phyloP scores from a whole-genome alignment of 2,888 invertebrate species.

The Agrotis clavis region DNA sequence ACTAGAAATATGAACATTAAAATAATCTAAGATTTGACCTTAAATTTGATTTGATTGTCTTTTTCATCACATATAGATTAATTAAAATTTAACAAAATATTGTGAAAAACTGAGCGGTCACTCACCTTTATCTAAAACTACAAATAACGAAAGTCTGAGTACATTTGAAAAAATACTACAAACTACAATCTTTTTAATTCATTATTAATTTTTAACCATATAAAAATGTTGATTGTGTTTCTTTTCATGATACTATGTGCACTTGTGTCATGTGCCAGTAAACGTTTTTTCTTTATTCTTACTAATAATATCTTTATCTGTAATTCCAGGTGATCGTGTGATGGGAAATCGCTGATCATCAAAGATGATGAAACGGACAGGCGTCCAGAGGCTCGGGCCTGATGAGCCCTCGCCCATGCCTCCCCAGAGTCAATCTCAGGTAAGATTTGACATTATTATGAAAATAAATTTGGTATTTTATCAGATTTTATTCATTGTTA shows the following conservation, averaged over 20 bases:
- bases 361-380: slow-evolving; percentile 82
- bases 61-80: not conserved
- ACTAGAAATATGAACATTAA: not conserved
- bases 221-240: not conserved
- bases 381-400: slow-evolving; percentile 79
- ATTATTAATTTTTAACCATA: not conserved
- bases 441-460: slow-evolving; percentile 47
- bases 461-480: not conserved
- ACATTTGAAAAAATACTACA: not conserved
- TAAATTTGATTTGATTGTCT: not conserved
- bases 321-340: slow-evolving; percentile 79
- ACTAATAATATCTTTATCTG: slow-evolving; percentile 21
- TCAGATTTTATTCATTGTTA: not conserved
- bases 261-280: too few species aligned
- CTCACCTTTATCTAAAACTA: not conserved
- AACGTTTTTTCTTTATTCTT: not conserved
- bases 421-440: slow-evolving; percentile 78
- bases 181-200: not conserved
- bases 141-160: not conserved
- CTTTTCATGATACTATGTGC: too few species aligned
- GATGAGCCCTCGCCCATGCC: slow-evolving; percentile 79
- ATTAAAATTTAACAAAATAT: not conserved
- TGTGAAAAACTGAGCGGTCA: not conserved
- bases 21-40: not conserved
- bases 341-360: slow-evolving; percentile 74